phyloP scores from a whole-genome alignment of 2,113 vertebrate genomes.

The Serranochromis macrocephalus region DNA sequence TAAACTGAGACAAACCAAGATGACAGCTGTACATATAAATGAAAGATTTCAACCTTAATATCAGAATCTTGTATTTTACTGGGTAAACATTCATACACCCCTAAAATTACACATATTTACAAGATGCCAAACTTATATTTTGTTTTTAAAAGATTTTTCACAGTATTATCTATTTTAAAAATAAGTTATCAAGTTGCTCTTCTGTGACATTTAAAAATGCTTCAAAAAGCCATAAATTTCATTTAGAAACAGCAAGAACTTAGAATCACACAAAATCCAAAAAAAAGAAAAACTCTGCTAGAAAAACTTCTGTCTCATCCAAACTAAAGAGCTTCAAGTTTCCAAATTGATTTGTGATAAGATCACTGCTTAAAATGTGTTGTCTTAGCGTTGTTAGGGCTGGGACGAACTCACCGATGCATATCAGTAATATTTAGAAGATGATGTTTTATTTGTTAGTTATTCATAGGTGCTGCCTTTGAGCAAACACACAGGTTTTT shows the following conservation, averaged over 20 bases:
- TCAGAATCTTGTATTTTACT: background rate
- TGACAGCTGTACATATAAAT: constrained; percentile 57
- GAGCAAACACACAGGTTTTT: background rate
- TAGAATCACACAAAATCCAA: background rate
- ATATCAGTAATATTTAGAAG: background rate
- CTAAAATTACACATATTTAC: constrained; percentile 60
- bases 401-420: background rate
- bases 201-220: background rate
- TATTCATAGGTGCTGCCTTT: background rate
- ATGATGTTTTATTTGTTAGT: background rate
- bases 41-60: background rate
- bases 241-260: background rate
- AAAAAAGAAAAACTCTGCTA: background rate
- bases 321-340: background rate
- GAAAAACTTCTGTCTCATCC: background rate
- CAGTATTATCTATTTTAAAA: constrained; percentile 19
- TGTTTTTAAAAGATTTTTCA: constrained; percentile 25
- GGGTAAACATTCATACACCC: background rate
- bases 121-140: constrained; percentile 1
- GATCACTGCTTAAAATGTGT: background rate
- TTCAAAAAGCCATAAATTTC: background rate
- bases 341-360: background rate
- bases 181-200: background rate
- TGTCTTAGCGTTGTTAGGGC: background rate
- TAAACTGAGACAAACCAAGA: constrained; percentile 50